Evolutionary conservation across 2,888 invertebrate genomes (phyloP).

Genomic region (Nesidiocoris tenuis): DNA sequence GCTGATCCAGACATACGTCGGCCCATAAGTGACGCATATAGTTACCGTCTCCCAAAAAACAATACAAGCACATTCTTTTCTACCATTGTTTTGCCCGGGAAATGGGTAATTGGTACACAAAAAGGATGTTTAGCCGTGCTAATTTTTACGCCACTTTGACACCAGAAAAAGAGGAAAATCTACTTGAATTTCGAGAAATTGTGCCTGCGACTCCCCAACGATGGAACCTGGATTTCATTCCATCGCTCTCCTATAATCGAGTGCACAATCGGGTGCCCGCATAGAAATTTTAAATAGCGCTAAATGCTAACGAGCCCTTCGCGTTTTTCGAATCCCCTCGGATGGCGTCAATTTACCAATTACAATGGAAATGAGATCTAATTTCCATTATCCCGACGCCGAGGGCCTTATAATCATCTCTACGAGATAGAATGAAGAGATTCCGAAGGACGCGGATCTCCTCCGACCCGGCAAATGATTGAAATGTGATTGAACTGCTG

Average conservation of each 20-base stretch:
- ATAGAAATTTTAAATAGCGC: not conserved
- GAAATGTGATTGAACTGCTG: slow-evolving; percentile 24
- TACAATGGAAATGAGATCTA: slow-evolving; percentile 23
- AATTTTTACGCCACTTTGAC: too few relatives aligned
- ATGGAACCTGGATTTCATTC: too few relatives aligned
- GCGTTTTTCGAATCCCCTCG: not conserved
- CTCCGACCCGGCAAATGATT: slow-evolving; percentile 8
- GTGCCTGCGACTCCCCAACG: too few relatives aligned
- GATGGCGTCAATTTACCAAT: not conserved
- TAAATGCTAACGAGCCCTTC: not conserved
- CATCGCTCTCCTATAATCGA: too few relatives aligned
- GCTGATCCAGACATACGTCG: slow-evolving; percentile 4
- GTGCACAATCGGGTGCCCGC: too few relatives aligned
- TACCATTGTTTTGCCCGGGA: not conserved
- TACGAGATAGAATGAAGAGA: not conserved
- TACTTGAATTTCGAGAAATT: too few relatives aligned
- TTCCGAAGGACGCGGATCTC: not conserved
- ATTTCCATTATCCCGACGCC: slow-evolving; percentile 15
- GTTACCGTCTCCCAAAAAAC: too few relatives aligned
- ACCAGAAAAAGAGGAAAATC: too few relatives aligned
- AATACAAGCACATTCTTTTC: not conserved
- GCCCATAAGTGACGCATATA: not conserved
- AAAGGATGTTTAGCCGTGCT: too few relatives aligned
- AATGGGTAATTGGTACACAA: too few relatives aligned
- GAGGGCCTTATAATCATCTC: slow-evolving; percentile 18